Conservation (phyloP, 1,140 invertebrate genomes). For the Aplysia californica region DNA sequence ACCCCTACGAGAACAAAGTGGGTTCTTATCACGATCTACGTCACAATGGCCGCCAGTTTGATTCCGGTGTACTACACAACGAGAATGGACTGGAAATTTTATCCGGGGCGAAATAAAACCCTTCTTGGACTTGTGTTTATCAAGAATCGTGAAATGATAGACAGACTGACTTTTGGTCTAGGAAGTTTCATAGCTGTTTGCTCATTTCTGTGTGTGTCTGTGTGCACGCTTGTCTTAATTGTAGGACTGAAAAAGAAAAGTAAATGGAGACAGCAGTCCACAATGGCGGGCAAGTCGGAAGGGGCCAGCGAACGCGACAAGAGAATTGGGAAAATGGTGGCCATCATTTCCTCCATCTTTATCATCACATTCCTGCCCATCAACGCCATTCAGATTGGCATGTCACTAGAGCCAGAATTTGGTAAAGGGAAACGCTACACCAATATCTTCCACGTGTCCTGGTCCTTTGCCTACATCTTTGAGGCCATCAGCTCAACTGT, state of each 20-base stretch:
- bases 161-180: background rate
- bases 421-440: background rate
- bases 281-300: background rate
- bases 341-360: constrained; percentile 6
- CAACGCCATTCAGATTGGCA: background rate
- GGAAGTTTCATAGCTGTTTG: background rate
- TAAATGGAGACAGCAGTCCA: constrained; percentile 7
- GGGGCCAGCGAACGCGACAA: background rate
- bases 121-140: background rate
- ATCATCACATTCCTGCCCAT: constrained; percentile 4
- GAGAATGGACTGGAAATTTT: constrained; percentile 10
- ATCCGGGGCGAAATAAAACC: constrained; percentile 8
- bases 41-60: constrained; percentile 4
- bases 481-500: constrained; percentile 18
- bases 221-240: background rate
- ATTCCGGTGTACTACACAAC: background rate
- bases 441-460: constrained; percentile 2
- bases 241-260: background rate
- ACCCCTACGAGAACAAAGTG: background rate
- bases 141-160: background rate
- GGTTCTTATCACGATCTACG: background rate
- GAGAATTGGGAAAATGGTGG: constrained; percentile 7
- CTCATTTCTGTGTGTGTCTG: background rate
- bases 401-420: background rate
- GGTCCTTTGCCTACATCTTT: constrained; percentile 14